These are phyloP conservation scores for Drosophila acutilabella DNA, from an alignment of 2,888 invertebrate species.

Conservation along the genomic window DNA sequence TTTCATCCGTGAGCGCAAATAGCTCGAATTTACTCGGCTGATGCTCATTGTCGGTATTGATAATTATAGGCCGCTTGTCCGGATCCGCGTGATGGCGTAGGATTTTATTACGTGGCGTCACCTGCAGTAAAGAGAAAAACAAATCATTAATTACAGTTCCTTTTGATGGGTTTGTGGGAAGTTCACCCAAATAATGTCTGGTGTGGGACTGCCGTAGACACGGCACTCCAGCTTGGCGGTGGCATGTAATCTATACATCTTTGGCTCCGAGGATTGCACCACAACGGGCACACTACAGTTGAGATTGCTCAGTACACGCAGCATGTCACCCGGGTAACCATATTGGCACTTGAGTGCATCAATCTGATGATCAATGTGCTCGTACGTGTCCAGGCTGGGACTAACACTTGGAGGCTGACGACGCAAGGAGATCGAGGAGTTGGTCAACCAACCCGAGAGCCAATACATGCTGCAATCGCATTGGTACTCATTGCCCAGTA, in stretches of 20 bases:
- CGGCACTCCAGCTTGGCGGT: conserved; percentile 91
- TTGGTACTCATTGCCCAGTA: conserved; percentile 92
- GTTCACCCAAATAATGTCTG: conserved; percentile 91
- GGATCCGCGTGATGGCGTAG: conserved; percentile 93
- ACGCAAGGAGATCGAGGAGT: conserved; percentile 59
- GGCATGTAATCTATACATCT: conserved; percentile 88
- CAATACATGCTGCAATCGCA: conserved; percentile 95
- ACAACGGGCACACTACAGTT: conserved; percentile 90
- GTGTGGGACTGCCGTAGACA: conserved; percentile 91
- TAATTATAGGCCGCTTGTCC: conserved; percentile 82
- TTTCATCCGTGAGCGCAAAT: conserved; percentile 78
- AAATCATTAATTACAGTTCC: no score
- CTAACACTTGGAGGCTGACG: conserved; percentile 84
- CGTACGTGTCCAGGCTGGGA: conserved; percentile 47
- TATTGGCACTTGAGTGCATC: conserved; percentile 89
- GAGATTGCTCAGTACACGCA: conserved; percentile 89
- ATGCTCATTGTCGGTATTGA: conserved; percentile 78
- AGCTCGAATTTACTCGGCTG: conserved; percentile 81
- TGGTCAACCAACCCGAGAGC: conserved; percentile 88
- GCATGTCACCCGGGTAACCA: conserved; percentile 89
- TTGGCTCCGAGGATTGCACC: conserved; percentile 87
- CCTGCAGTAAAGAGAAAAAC: conserved; percentile 44
- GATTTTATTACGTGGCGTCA: conserved; percentile 90
- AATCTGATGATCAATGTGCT: conserved; percentile 79
- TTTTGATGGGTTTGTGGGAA: no score